phyloP scores from a whole-genome alignment of 1,140 invertebrate species.

The Anoplolepis gracilipes region DNA sequence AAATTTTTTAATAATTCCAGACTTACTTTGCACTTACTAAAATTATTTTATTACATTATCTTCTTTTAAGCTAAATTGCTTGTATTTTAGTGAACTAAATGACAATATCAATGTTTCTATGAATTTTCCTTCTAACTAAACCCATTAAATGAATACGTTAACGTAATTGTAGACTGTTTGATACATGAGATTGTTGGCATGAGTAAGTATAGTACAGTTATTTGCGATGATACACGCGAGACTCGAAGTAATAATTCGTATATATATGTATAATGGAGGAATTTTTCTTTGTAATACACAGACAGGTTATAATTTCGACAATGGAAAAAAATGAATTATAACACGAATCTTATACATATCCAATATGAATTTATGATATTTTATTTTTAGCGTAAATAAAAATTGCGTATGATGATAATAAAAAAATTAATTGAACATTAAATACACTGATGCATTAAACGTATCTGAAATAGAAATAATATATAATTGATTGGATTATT shows the following conservation, averaged over 20 bases:
- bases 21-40: neutral
- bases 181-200: slow-evolving; percentile 1
- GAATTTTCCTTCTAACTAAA: neutral
- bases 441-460: no score
- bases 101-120: neutral
- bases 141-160: neutral
- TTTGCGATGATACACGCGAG: neutral
- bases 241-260: neutral
- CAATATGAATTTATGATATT: no score
- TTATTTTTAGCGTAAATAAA: no score
- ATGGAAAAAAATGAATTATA: no score
- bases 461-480: no score
- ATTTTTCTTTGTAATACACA: neutral
- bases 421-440: no score
- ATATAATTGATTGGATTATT: no score
- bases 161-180: neutral
- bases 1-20: neutral
- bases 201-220: slow-evolving; percentile 4
- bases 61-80: no score
- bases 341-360: no score
- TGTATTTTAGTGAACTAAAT: neutral
- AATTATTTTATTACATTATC: no score
- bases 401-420: no score
- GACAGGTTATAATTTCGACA: neutral
- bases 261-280: no score